These are phyloP conservation scores for Alcis repandata DNA, from an alignment of 2,888 invertebrate species.

Conservation along the genomic window DNA sequence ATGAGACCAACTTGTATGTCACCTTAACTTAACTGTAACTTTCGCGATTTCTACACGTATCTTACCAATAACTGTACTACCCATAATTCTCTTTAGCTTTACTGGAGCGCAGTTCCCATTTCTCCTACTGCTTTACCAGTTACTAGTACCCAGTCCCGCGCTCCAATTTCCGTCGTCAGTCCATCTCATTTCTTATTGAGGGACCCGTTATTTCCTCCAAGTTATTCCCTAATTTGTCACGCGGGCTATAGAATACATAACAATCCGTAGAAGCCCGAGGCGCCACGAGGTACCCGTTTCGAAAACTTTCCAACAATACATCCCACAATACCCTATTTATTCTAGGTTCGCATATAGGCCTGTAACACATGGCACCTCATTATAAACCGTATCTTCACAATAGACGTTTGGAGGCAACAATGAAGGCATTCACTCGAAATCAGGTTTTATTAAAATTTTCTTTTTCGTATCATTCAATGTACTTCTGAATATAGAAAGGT, in stretches of 20 bases:
- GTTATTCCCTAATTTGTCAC: conserved; percentile 16
- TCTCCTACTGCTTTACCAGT: too few species aligned
- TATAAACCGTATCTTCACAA: conserved; percentile 63
- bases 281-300: conserved; percentile 3
- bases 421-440: conserved; percentile 65
- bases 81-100: too few species aligned
- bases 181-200: conserved; percentile 14
- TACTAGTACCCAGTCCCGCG: too few species aligned
- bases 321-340: conserved; percentile 30
- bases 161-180: conserved; percentile 11
- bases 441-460: conserved; percentile 48
- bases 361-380: conserved; percentile 58
- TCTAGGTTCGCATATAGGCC: conserved; percentile 30
- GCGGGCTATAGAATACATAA: conserved; percentile 1
- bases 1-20: too few species aligned
- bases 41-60: too few species aligned
- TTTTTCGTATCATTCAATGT: conserved; percentile 54
- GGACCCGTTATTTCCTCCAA: conserved; percentile 14
- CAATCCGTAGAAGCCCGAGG: neutral
- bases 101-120: neutral
- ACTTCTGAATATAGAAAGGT: conserved; percentile 44
- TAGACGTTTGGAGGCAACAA: conserved; percentile 65
- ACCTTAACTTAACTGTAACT: too few species aligned
- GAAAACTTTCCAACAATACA: conserved; percentile 25
- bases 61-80: too few species aligned